phyloP scores from a whole-genome alignment of 2,113 vertebrate genomes.

The Megaceryle maxima region DNA sequence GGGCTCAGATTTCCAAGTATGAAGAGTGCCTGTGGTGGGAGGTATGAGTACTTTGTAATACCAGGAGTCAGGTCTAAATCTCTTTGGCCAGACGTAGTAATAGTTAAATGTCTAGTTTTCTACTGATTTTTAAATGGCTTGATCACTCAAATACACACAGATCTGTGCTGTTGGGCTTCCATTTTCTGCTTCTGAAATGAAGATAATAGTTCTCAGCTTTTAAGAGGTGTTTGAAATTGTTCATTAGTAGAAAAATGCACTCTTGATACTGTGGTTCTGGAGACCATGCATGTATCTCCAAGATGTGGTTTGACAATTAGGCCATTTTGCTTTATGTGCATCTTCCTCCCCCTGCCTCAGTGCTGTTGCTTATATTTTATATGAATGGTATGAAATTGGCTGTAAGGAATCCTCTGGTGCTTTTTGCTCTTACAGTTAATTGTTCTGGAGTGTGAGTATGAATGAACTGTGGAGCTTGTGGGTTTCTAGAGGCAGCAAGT shows the following conservation, averaged over 20 bases:
- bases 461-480: neutral
- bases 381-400: neutral
- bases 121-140: neutral
- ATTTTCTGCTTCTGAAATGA: neutral
- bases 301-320: neutral
- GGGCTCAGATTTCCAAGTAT: slow-evolving; percentile 23
- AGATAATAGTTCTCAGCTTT: neutral
- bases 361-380: neutral
- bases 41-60: neutral
- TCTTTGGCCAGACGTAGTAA: neutral
- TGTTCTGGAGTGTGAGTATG: neutral
- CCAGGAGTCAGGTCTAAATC: neutral
- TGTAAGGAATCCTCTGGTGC: neutral
- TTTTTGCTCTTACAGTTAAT: neutral
- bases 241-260: neutral
- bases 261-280: neutral
- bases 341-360: neutral
- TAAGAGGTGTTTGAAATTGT: neutral
- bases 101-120: slow-evolving; percentile 1
- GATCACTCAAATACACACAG: neutral
- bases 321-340: neutral
- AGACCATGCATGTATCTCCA: neutral
- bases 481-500: neutral
- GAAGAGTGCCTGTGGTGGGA: neutral
- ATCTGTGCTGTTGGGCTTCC: neutral